Evolutionary conservation across 1,140 invertebrate species (phyloP).

Genomic region (Apis mellifera): Amel_HAv3.1 CM009936.2:7397501-7398000

Average conservation of each 20-base stretch:
- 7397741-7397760: slow-evolving; percentile 47
- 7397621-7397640: background rate
- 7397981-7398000: background rate
- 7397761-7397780: slow-evolving; percentile 14
- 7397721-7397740: slow-evolving; percentile 37
- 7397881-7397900: slow-evolving; percentile 1
- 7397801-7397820: background rate
- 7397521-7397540: slow-evolving; percentile 79
- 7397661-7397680: background rate
- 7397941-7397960: background rate
- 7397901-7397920: background rate
- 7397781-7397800: background rate
- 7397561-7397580: slow-evolving; percentile 56
- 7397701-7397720: slow-evolving; percentile 16
- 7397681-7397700: background rate
- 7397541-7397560: slow-evolving; percentile 67
- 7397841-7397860: background rate
- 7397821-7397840: background rate
- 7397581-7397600: slow-evolving; percentile 23
- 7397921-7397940: background rate
- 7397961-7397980: background rate
- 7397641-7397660: background rate
- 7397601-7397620: background rate
- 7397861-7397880: background rate
- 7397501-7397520: slow-evolving; percentile 78